These are phyloP conservation scores for Rhodophaea formosa DNA, from an alignment of 2,888 invertebrate genomes.

Conservation along the genomic window DNA sequence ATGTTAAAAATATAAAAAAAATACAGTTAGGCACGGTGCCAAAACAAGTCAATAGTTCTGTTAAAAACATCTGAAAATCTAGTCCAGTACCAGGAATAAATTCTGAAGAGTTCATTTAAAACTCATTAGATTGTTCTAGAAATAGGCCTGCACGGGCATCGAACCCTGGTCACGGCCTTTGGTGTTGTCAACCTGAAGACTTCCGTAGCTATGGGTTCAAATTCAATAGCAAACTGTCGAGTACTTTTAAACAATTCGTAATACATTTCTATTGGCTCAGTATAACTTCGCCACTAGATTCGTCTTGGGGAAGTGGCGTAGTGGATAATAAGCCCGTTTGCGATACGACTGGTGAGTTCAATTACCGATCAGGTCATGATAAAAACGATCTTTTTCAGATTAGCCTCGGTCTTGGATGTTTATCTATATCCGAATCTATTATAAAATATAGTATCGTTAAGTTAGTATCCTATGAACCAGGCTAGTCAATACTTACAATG, in stretches of 20 bases:
- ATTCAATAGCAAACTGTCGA: neutral
- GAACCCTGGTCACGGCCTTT: constrained; percentile 15
- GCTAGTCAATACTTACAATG: too few species aligned
- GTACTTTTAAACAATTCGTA: neutral
- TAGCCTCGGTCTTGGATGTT: too few species aligned
- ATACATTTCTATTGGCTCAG: neutral
- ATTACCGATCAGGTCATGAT: too few species aligned
- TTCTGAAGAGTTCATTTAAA: constrained; percentile 6
- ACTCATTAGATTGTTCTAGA: constrained; percentile 14
- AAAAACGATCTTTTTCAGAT: too few species aligned
- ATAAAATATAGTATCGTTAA: too few species aligned
- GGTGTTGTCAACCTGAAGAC: constrained; percentile 5
- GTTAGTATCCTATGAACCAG: too few species aligned
- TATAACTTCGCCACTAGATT: too few species aligned
- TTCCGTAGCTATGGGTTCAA: neutral
- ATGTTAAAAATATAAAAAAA: too few species aligned
- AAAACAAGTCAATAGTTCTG: neutral
- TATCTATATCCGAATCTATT: too few species aligned
- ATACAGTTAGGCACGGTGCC: neutral
- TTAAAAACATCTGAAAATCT: neutral
- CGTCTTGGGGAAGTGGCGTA: too few species aligned
- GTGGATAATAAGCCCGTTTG: too few species aligned
- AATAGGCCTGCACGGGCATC: constrained; percentile 17
- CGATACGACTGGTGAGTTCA: too few species aligned
- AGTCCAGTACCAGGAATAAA: neutral